These are phyloP conservation scores for Yponomeuta malinellus DNA, from an alignment of 2,888 invertebrate genomes.

Conservation along the genomic window DNA sequence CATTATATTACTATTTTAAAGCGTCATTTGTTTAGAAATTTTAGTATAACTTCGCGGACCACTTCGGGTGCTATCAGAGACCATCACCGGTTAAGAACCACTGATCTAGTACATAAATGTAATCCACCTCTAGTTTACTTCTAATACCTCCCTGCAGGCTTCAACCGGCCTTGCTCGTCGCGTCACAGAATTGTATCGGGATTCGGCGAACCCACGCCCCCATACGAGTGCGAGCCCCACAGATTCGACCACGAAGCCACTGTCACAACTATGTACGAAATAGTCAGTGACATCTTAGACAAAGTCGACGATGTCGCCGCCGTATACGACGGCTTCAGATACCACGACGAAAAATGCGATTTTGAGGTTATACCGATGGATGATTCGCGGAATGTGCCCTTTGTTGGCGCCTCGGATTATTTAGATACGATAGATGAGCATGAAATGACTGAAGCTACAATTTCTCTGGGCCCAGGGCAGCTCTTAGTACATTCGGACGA, in stretches of 20 bases:
- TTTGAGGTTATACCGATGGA: slow-evolving; percentile 43
- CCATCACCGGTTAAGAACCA: background rate
- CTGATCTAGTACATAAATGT: background rate
- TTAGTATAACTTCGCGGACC: too few relatives aligned
- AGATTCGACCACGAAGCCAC: slow-evolving; percentile 35
- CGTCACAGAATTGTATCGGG: slow-evolving; percentile 16
- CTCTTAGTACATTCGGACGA: too few relatives aligned
- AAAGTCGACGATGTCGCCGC: slow-evolving; percentile 42
- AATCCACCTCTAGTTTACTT: too few relatives aligned
- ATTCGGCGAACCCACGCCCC: slow-evolving; percentile 37
- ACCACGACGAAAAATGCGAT: slow-evolving; percentile 32
- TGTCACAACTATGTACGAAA: slow-evolving; percentile 32
- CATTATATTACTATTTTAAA: too few relatives aligned
- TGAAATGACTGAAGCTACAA: slow-evolving; percentile 31
- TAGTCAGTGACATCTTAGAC: slow-evolving; percentile 45
- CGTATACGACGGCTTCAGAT: slow-evolving; percentile 21
- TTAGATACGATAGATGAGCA: slow-evolving; percentile 51
- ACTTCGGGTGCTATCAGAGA: too few relatives aligned
- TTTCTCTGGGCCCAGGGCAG: background rate
- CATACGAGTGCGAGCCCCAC: slow-evolving; percentile 42
- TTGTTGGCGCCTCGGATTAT: slow-evolving; percentile 34
- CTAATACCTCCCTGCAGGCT: slow-evolving; percentile 10
- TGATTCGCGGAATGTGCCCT: slow-evolving; percentile 18
- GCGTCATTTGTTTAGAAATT: too few relatives aligned
- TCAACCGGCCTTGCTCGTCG: background rate